phyloP scores from a whole-genome alignment of 2,113 vertebrate species.

The Mellivora capensis region DNA sequence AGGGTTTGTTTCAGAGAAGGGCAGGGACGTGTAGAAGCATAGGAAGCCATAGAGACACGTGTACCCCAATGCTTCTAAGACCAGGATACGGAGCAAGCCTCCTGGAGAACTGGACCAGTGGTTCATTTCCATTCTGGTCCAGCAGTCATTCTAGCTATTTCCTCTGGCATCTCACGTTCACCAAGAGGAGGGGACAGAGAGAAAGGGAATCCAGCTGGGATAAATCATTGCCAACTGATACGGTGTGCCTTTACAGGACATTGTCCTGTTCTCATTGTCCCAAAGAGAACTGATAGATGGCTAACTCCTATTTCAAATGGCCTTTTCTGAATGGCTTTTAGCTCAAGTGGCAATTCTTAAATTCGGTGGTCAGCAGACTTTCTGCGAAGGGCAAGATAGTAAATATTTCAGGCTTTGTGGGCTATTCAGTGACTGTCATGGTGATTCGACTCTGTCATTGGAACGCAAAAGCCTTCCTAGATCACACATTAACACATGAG shows the following conservation, averaged over 20 bases:
- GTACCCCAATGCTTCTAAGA: background rate
- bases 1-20: background rate
- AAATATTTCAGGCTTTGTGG: background rate
- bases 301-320: background rate
- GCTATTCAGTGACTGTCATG: background rate
- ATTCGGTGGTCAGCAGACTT: background rate
- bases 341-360: background rate
- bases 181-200: background rate
- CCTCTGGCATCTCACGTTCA: background rate
- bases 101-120: background rate
- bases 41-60: background rate
- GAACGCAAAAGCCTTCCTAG: background rate
- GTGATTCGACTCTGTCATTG: fast-evolving
- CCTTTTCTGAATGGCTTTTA: background rate
- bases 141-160: background rate
- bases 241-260: background rate
- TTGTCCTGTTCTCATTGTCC: background rate
- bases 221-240: background rate
- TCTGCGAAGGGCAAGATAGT: background rate
- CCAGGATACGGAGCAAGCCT: background rate
- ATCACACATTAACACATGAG: too few relatives aligned
- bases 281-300: background rate
- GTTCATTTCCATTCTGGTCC: background rate
- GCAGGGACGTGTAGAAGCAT: background rate
- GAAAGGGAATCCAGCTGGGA: background rate